Evolutionary conservation across 1,140 invertebrate genomes (phyloP).

Genomic region (Agrypnia vestita): DNA sequence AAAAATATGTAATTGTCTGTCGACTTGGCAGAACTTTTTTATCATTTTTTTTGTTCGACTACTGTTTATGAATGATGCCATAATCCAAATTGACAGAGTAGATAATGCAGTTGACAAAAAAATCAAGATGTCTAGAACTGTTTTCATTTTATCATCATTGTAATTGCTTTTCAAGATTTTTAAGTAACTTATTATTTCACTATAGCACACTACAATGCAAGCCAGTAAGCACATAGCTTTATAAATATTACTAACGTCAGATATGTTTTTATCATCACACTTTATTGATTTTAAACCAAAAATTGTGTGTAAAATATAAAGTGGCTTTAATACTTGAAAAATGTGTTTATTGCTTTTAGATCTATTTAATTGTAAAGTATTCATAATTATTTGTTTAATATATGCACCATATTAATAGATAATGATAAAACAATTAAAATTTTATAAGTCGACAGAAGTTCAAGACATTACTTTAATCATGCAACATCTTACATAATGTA

Average conservation of each 20-base stretch:
- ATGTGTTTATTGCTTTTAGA: not conserved
- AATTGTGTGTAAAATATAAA: not conserved
- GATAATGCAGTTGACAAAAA: not conserved
- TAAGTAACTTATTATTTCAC: no score
- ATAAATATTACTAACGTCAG: not conserved
- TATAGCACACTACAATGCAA: no score
- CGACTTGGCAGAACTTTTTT: not conserved
- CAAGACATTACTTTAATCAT: no score
- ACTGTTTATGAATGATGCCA: not conserved
- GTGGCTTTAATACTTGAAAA: not conserved
- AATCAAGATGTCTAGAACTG: not conserved
- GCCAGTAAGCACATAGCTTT: not conserved
- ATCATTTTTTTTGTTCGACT: constrained; percentile 6
- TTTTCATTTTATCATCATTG: not conserved
- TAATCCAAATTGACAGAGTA: not conserved
- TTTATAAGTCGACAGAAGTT: no score
- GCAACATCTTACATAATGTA: no score
- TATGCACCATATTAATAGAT: no score
- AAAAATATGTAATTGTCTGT: not conserved
- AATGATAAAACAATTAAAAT: no score
- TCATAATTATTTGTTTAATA: no score
- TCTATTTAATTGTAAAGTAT: not conserved
- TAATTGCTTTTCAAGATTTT: no score
- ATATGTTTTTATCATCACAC: not conserved
- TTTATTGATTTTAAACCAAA: constrained; percentile 1